A percentile compares a stretch with the other conserved stretches of the same genome.
phyloP scores from a whole-genome alignment of 2,113 vertebrate genomes.

The Eidolon helvum region DNA sequence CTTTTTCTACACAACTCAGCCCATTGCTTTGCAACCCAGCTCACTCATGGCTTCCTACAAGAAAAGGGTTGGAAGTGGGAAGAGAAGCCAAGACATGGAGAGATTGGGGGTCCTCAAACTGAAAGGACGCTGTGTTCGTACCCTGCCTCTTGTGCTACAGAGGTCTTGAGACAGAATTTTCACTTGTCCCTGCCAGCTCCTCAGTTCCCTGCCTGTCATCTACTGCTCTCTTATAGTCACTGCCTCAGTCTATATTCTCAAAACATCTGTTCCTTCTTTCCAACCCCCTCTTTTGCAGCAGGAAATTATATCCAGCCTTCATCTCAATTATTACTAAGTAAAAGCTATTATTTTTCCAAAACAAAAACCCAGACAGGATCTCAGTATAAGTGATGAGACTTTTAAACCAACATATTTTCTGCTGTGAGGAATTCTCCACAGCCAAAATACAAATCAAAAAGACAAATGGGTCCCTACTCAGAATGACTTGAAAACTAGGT shows the following conservation, averaged over 20 bases:
- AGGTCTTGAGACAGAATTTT: background rate
- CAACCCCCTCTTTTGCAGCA: background rate
- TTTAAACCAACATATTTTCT: background rate
- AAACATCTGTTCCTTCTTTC: slow-evolving; percentile 9
- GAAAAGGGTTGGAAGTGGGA: background rate
- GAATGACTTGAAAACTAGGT: slow-evolving; percentile 4
- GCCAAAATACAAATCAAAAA: slow-evolving; percentile 31
- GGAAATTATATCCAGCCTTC: background rate
- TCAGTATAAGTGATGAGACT: background rate
- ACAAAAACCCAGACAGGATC: background rate
- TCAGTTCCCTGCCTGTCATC: background rate
- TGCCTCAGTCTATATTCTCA: background rate
- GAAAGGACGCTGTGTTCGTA: background rate
- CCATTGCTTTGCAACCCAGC: background rate
- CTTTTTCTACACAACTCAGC: background rate
- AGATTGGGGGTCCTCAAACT: too few species aligned
- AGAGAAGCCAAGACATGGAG: background rate
- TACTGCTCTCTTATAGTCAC: background rate
- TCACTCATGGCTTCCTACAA: background rate
- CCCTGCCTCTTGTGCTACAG: background rate
- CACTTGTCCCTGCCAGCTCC: background rate
- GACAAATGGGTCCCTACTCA: background rate
- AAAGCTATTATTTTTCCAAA: slow-evolving; percentile 31
- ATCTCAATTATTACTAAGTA: slow-evolving; percentile 12
- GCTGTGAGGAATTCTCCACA: slow-evolving; percentile 12